phyloP scores from a whole-genome alignment of 2,113 vertebrate species.

The Gymnarchus niloticus region DNA sequence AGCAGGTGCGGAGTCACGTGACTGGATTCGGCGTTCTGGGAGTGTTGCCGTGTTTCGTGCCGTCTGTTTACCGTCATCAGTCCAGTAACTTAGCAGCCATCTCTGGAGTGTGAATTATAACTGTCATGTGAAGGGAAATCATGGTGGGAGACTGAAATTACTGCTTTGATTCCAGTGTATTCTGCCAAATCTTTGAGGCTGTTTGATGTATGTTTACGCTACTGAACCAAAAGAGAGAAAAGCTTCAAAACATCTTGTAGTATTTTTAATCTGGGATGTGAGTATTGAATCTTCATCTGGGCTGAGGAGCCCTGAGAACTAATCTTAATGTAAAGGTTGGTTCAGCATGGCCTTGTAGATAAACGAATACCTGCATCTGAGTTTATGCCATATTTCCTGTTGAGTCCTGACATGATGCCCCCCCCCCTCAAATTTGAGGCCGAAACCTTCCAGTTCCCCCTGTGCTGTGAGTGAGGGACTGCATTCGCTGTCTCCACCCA shows the following conservation, averaged over 20 bases:
- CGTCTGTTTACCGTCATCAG: neutral
- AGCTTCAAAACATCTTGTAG: neutral
- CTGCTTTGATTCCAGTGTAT: neutral
- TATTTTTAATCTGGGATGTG: neutral
- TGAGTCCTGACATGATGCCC: neutral
- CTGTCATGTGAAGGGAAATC: neutral
- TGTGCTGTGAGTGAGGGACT: neutral
- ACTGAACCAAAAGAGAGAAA: neutral
- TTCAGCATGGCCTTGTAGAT: no score
- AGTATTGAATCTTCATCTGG: neutral
- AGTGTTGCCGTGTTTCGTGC: neutral
- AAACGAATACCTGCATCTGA: no score
- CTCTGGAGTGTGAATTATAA: neutral
- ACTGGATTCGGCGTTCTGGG: neutral
- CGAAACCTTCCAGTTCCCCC: neutral
- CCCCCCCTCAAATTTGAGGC: neutral
- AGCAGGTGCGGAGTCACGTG: conserved; percentile 65
- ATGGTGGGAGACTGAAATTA: neutral
- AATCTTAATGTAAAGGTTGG: no score
- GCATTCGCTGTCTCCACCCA: conserved; percentile 44
- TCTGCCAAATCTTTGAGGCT: neutral
- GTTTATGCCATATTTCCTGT: no score
- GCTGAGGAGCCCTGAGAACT: neutral
- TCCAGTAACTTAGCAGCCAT: neutral
- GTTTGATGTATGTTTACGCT: neutral